phyloP scores from a whole-genome alignment of 1,140 invertebrate genomes.

The Leptopilina clavipes region DNA sequence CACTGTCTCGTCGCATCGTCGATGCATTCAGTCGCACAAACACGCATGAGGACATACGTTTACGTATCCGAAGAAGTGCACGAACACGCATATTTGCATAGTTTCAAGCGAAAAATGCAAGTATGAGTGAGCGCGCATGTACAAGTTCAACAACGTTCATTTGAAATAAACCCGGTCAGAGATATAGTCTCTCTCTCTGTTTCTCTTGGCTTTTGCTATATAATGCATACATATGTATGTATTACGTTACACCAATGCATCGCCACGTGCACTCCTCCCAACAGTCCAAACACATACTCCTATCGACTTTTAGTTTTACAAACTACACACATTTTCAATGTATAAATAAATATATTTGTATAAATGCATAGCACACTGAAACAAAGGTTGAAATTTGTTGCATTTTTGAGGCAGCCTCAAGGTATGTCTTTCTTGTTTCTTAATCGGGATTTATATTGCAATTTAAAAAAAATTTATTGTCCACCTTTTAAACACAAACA shows the following conservation, averaged over 20 bases:
- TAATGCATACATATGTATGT: not conserved
- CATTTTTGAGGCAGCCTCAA: not conserved
- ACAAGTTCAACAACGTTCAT: constrained; percentile 36
- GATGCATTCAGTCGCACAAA: constrained; percentile 25
- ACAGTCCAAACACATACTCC: not conserved
- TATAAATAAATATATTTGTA: constrained; percentile 14
- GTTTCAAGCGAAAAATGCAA: not conserved
- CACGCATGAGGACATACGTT: not conserved
- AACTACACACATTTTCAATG: not conserved
- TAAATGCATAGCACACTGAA: constrained; percentile 12
- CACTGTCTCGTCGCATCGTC: constrained; percentile 32
- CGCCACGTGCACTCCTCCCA: not conserved
- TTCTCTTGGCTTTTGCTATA: not conserved
- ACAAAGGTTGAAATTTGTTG: not conserved
- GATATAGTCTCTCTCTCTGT: not conserved
- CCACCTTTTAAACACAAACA: no score
- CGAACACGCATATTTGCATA: constrained; percentile 8
- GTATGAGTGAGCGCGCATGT: constrained; percentile 19
- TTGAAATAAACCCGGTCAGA: constrained; percentile 31
- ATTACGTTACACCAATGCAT: not conserved
- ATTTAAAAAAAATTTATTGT: no score
- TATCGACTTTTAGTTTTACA: not conserved
- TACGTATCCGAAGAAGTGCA: constrained; percentile 14
- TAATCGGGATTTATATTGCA: no score
- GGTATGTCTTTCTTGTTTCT: no score